Evolutionary conservation across 2,888 invertebrate species (phyloP).

Genomic region (Synanthedon formicaeformis): DNA sequence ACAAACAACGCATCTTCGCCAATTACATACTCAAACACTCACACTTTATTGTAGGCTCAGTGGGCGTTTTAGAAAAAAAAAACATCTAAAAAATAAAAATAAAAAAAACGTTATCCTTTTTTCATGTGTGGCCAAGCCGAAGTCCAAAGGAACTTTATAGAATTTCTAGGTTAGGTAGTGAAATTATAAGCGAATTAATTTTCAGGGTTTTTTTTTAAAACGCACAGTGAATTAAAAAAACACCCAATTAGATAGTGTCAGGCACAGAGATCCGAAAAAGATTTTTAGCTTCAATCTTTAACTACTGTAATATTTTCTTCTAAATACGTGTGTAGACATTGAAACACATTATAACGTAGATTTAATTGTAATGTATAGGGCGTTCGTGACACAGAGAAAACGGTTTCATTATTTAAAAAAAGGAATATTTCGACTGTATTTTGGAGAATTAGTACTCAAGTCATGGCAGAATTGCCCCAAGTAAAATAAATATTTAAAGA

Average conservation of each 20-base stretch:
- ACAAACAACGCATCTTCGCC: constrained; percentile 4
- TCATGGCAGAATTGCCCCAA: too few species aligned
- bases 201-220: background rate
- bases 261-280: too few species aligned
- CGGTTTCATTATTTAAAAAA: too few species aligned
- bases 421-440: too few species aligned
- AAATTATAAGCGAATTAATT: background rate
- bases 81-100: too few species aligned
- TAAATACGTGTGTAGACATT: background rate
- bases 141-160: constrained; percentile 23
- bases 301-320: background rate
- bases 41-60: too few species aligned
- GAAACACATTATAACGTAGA: background rate
- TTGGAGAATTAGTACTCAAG: too few species aligned
- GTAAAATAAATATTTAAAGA: too few species aligned
- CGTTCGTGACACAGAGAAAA: background rate
- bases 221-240: background rate
- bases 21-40: too few species aligned
- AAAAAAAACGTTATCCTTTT: background rate
- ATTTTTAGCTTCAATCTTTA: too few species aligned
- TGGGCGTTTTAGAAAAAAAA: too few species aligned
- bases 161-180: background rate
- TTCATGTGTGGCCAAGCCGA: constrained; percentile 30
- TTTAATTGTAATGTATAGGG: background rate
- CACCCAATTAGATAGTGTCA: too few species aligned